These are phyloP conservation scores for Philopotamus ludificatus DNA, from an alignment of 1,140 invertebrate genomes.

Conservation along the genomic window DNA sequence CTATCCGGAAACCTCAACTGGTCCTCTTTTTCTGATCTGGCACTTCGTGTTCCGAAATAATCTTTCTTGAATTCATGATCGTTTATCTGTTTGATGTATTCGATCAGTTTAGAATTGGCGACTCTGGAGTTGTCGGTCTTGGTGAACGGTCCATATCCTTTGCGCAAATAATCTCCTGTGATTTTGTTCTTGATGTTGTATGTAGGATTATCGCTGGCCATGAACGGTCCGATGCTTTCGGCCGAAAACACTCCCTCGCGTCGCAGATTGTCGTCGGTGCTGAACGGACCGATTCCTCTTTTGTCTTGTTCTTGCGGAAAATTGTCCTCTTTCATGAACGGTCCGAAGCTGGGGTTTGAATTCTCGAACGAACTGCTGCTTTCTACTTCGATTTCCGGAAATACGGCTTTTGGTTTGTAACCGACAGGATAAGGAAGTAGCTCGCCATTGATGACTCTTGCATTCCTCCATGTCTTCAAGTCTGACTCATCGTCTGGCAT, in stretches of 20 bases:
- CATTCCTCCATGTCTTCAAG: slow-evolving; percentile 80
- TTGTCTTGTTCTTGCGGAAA: slow-evolving; percentile 47
- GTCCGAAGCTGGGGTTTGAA: slow-evolving; percentile 48
- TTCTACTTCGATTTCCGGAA: slow-evolving; percentile 50
- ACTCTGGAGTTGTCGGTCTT: slow-evolving; percentile 59
- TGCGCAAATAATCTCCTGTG: slow-evolving; percentile 49
- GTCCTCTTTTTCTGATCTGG: slow-evolving; percentile 50
- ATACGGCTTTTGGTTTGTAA: slow-evolving; percentile 62
- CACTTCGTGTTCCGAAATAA: slow-evolving; percentile 57
- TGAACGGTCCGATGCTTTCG: slow-evolving; percentile 45
- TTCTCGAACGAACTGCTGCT: slow-evolving; percentile 37
- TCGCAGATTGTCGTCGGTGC: slow-evolving; percentile 54
- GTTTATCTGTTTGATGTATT: slow-evolving; percentile 66
- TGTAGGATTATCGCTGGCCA: slow-evolving; percentile 47
- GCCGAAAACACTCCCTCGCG: slow-evolving; percentile 46
- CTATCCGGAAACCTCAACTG: slow-evolving; percentile 52
- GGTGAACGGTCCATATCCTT: slow-evolving; percentile 58
- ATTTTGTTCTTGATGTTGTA: slow-evolving; percentile 51
- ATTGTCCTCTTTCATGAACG: slow-evolving; percentile 55
- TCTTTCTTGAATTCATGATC: slow-evolving; percentile 60
- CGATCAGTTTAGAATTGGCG: slow-evolving; percentile 59
- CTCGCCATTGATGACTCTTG: slow-evolving; percentile 79
- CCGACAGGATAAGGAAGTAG: slow-evolving; percentile 68
- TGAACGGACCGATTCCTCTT: slow-evolving; percentile 52
- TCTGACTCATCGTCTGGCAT: slow-evolving; percentile 81